Evolutionary conservation across 23 tunicate species (phyloP), one percentile per base, ranked within the genome.

Genomic region (Clavelina lepadiformis): DNA sequence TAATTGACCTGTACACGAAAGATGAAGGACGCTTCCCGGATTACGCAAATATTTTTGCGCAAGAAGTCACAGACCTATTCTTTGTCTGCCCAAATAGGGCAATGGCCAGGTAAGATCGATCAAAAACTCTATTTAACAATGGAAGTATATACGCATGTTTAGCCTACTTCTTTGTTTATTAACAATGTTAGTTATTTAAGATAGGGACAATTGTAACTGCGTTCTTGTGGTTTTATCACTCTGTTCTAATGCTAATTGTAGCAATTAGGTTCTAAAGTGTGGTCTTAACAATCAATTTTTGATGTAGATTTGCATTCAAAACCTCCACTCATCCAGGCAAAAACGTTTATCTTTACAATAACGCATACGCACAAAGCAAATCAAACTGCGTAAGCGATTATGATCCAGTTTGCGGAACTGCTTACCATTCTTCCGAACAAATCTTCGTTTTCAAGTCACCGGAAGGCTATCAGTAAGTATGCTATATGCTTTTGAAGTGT

Each of bases 351-450:
- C 41, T 76, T 5, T 76, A 76, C 41, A 65, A 65, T 47, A 18
- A 47, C 33, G 73, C 73, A 38, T 66, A 76, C 44, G 38, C 82
- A 2, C 44, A 65, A 24, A 44, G 53, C 56, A 32, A 41, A 18
- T 56, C 37, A 3, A 24, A 22, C 15, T 76, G 82, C 66, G 51
- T 31, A 15, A 20, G 22, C 19, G 51, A 54, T 19, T 22, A 20
- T 65, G 28, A 38, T 19, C 24, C 66, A 8, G 82, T 68, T 3
- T 88, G 96, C 69, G 96, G 96, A 58, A 58, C 67, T 29, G 79
- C 82, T 2, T 68, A 46, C 52, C 96, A 88, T 50, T 80, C 96
- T 15, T 73, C 96, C 8, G 96, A 88, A 46, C 46, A 68, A 5
- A 34, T 61, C 3, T 75, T 72, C 33, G 78, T 79, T 1, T 80